These are phyloP conservation scores for Halichondria panicea DNA, from an alignment of 37 sponge, comb jelly and placozoan species.

Conservation along the genomic window DNA sequence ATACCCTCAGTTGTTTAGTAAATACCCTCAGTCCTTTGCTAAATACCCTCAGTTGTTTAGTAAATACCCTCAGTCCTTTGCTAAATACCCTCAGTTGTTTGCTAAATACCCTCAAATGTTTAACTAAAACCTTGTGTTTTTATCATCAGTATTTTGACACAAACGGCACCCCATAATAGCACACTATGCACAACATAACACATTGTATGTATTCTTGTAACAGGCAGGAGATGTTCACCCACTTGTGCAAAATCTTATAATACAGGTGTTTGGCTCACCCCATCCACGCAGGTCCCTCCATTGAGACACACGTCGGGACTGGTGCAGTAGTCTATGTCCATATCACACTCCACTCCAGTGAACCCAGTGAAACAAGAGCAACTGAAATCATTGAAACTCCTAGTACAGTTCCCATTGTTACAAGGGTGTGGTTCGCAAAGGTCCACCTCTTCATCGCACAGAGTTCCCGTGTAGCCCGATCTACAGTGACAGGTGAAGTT, in stretches of 20 bases:
- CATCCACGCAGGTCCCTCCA: conserved; percentile 41
- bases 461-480: conserved; percentile 7
- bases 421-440: conserved; percentile 11
- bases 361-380: conserved; percentile 39
- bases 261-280: conserved; percentile 4
- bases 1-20: no score
- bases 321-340: conserved; percentile 14
- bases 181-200: background rate
- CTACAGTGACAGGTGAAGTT: conserved; percentile 31
- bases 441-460: conserved; percentile 29
- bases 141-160: background rate
- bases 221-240: background rate
- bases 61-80: no score
- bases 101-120: no score
- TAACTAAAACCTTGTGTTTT: no score
- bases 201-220: background rate
- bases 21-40: no score
- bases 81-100: no score
- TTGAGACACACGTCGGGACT: conserved; percentile 27
- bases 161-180: background rate
- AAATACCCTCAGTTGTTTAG: no score
- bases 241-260: background rate
- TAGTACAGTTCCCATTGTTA: no score
- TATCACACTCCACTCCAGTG: conserved; percentile 21
- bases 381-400: conserved; percentile 2